Conservation (phyloP, 2,113 vertebrate species). For the Pimephales promelas region DNA sequence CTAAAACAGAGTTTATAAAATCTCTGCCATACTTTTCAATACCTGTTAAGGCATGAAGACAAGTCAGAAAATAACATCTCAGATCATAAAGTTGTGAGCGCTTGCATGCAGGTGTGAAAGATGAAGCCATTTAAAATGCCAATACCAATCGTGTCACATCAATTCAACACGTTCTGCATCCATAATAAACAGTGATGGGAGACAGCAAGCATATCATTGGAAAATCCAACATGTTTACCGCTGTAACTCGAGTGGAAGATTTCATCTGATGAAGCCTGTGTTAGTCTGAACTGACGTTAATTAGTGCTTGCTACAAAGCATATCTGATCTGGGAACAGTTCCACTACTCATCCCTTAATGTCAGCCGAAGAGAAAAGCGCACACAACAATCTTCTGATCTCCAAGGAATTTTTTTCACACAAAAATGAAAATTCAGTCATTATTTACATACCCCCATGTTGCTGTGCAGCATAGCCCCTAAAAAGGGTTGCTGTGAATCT, state of each 20-base stretch:
- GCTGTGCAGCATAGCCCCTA: neutral
- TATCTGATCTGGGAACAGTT: conserved; percentile 34
- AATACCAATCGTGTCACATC: neutral
- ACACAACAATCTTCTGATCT: neutral
- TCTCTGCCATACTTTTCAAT: neutral
- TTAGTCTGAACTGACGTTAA: conserved; percentile 20
- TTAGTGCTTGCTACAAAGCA: conserved; percentile 34
- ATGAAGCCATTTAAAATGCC: conserved; percentile 14
- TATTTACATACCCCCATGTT: conserved; percentile 17
- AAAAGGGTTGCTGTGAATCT: neutral
- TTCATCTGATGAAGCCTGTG: conserved; percentile 12
- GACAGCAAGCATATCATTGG: conserved; percentile 31
- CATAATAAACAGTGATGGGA: conserved; percentile 39
- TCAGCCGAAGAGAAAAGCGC: neutral
- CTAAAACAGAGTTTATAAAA: conserved; percentile 18
- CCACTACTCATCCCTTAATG: neutral
- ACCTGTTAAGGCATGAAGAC: neutral
- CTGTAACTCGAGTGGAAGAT: conserved; percentile 32
- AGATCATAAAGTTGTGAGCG: neutral
- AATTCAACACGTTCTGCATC: conserved; percentile 26
- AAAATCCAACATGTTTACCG: conserved; percentile 37
- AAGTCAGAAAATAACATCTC: neutral
- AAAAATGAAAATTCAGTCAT: neutral
- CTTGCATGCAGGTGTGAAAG: neutral
- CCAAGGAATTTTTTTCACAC: neutral